These are phyloP conservation scores for Pseudolaguvia tuberculata DNA, from an alignment of 2,113 vertebrate genomes.

Conservation along the genomic window DNA sequence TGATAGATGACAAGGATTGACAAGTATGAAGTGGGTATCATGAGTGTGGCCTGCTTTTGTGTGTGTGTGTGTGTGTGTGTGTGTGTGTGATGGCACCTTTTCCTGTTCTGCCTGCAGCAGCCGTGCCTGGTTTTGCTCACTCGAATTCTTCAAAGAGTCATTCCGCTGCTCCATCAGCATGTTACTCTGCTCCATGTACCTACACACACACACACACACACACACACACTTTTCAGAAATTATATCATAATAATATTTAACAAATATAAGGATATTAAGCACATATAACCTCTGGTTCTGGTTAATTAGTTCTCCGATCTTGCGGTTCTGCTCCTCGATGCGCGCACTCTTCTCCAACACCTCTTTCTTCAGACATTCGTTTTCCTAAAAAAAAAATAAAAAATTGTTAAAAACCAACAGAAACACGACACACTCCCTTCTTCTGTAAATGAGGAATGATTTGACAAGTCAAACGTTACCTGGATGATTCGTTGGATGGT, in stretches of 20 bases:
- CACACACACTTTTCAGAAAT: neutral
- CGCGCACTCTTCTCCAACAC: slow-evolving; percentile 90
- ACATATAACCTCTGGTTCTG: slow-evolving; percentile 87
- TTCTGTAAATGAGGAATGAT: neutral
- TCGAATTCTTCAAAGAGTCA: slow-evolving; percentile 80
- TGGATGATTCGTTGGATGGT: slow-evolving; percentile 93
- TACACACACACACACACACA: slow-evolving; percentile 50
- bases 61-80: neutral
- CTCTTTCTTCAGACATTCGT: slow-evolving; percentile 93
- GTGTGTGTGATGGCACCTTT: slow-evolving; percentile 72
- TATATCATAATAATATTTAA: no score
- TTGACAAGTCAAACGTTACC: slow-evolving; percentile 58
- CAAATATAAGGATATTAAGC: neutral
- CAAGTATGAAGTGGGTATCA: neutral
- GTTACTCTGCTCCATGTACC: slow-evolving; percentile 90
- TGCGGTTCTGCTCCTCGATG: slow-evolving; percentile 92
- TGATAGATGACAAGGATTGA: neutral
- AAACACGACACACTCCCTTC: neutral
- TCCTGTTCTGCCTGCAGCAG: slow-evolving; percentile 92
- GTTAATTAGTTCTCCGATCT: slow-evolving; percentile 89
- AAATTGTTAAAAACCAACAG: neutral
- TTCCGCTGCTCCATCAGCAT: slow-evolving; percentile 88
- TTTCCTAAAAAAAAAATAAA: slow-evolving; percentile 73
- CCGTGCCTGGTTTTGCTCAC: slow-evolving; percentile 82
- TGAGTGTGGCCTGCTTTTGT: neutral